Conservation (phyloP, 2,113 vertebrate genomes). For the Corythoichthys haematopterus region DNA sequence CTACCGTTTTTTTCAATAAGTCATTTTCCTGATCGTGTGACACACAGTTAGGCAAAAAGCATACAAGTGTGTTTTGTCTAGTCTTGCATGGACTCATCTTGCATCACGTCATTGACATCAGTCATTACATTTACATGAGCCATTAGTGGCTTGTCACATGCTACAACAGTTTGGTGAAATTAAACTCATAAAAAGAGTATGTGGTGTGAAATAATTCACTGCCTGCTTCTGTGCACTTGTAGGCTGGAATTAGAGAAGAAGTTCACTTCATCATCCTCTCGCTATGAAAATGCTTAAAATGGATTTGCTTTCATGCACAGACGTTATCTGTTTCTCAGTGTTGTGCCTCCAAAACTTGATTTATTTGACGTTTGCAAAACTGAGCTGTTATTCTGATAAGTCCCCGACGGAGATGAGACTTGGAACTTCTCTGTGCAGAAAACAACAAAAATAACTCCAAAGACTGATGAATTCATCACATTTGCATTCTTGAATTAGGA, state of each 20-base stretch:
- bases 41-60: neutral
- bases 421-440: conserved; percentile 14
- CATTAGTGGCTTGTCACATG: conserved; percentile 40
- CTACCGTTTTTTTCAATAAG: neutral
- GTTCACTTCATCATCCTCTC: conserved; percentile 15
- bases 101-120: conserved; percentile 5
- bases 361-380: conserved; percentile 10
- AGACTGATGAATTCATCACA: conserved; percentile 24
- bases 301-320: conserved; percentile 1
- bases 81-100: neutral
- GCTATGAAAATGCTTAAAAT: conserved; percentile 5
- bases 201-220: conserved; percentile 18
- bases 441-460: conserved; percentile 17
- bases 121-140: conserved; percentile 46
- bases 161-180: conserved; percentile 26
- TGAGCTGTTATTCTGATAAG: conserved; percentile 8
- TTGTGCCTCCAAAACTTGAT: conserved; percentile 11
- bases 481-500: conserved; percentile 8
- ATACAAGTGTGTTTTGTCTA: neutral
- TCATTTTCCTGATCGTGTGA: conserved; percentile 23
- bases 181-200: conserved; percentile 20
- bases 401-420: neutral
- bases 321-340: neutral
- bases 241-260: conserved; percentile 15
- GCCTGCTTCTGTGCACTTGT: conserved; percentile 12